phyloP scores from a whole-genome alignment of 2,888 invertebrate species.

The Acholoe squamosa region DNA sequence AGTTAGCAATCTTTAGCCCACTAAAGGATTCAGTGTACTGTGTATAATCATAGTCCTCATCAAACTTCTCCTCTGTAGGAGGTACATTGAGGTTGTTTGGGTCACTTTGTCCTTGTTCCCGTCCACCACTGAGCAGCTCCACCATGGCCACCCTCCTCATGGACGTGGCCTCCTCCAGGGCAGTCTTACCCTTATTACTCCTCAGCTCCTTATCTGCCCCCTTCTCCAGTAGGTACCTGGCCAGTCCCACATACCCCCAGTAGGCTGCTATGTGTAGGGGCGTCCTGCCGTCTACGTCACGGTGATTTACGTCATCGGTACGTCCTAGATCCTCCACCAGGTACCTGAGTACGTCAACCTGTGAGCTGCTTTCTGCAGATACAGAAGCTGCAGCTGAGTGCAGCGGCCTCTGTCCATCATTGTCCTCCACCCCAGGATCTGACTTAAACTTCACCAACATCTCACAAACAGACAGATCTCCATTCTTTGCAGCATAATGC shows the following conservation, averaged over 20 bases:
- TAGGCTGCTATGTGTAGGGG: constrained; percentile 52
- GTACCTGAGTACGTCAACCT: constrained; percentile 6
- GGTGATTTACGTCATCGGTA: background rate
- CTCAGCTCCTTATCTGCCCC: constrained; percentile 10
- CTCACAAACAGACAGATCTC: background rate
- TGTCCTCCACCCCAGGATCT: constrained; percentile 13
- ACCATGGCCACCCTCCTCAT: background rate
- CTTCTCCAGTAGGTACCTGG: constrained; percentile 11
- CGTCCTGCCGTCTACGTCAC: constrained; percentile 43
- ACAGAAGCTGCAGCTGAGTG: constrained; percentile 29
- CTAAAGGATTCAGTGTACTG: no score
- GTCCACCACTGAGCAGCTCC: constrained; percentile 9
- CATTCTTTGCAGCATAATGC: constrained; percentile 54
- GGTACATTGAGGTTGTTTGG: no score
- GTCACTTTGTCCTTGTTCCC: background rate
- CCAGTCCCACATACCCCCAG: constrained; percentile 26
- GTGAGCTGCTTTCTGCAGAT: background rate
- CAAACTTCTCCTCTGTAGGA: no score
- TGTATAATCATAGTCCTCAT: no score
- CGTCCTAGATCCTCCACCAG: constrained; percentile 21
- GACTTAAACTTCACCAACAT: constrained; percentile 31
- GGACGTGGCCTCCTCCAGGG: constrained; percentile 4
- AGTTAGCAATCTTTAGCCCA: no score
- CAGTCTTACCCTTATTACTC: constrained; percentile 12
- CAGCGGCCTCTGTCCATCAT: constrained; percentile 19